Evolutionary conservation across 2,797 vertebrate genomes (phyloP), one percentile per base, ranked within the genome.

Genomic region (Gymnoscopelus braueri): DNA sequence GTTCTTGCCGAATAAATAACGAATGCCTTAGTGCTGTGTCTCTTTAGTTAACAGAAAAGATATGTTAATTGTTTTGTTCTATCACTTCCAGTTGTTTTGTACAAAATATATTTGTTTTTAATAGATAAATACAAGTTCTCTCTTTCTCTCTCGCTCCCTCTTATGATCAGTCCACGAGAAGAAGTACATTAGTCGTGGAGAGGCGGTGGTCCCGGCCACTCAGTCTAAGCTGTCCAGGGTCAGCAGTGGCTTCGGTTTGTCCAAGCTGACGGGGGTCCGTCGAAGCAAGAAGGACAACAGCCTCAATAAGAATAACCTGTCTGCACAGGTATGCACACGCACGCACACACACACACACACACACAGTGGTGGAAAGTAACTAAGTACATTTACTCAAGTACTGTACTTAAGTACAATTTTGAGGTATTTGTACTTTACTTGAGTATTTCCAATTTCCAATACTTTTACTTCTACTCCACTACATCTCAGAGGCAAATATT

Each of bases 221-320:
- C 98, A 99, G 60, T 99, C 98, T 74, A 99, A 99, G 73, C 90
- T 99, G 70, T 99, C 97, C 50, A 82, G 98, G 5, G 98, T 99
- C 75, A 99, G 98, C 94, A 99, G 98, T 39, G 96, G 96, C 24
- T 99, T 99, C 0, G 98, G 96, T 19, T 95, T 99, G 50, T 99
- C 98, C 69, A 99, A 99, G 86, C 89, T 99, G 60, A 99, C 98
- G 0, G 98, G 97, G 1, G 96, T 96, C 8, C 94, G 98, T 5
- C 96, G 97, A 81, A 96, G 94, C 91, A 96, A 96, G 77, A 99
- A 96, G 84, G 98, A 99, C 72, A 98, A 96, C 71, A 96, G 95
- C 61, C 93, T 98, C 73, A 95, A 92, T 87, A 99, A 96, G 80
- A 97, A 97, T 90, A 98, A 94, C 72, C 94, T 97, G 50, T 97